phyloP scores from a whole-genome alignment of 2,888 invertebrate genomes.

The Torymus auratus region DNA sequence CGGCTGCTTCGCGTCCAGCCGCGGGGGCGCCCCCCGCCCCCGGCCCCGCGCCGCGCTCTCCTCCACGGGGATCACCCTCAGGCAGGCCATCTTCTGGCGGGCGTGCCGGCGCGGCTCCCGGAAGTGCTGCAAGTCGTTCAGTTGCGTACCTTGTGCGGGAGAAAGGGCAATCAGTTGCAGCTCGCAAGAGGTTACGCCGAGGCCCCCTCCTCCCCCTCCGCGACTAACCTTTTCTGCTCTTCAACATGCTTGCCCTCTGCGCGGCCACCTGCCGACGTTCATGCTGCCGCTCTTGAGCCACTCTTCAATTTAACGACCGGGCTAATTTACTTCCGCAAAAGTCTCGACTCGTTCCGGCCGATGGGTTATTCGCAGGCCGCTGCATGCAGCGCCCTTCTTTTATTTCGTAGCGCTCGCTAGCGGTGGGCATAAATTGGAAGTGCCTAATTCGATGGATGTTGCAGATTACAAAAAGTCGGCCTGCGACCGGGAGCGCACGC shows the following conservation, averaged over 20 bases:
- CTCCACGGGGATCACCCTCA: slow-evolving; percentile 61
- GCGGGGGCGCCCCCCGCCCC: neutral
- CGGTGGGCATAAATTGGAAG: no score
- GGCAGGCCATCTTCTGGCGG: slow-evolving; percentile 64
- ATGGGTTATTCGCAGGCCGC: no score
- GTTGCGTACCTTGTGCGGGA: slow-evolving; percentile 61
- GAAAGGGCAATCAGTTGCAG: no score
- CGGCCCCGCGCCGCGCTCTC: neutral
- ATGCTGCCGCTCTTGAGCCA: no score
- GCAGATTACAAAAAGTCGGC: slow-evolving; percentile 90
- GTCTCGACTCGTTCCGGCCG: no score
- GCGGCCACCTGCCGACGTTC: no score
- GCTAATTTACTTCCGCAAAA: no score
- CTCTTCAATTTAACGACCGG: no score
- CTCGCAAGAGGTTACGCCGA: no score
- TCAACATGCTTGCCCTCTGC: slow-evolving; percentile 57
- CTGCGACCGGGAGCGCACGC: slow-evolving; percentile 88
- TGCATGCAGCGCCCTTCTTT: no score
- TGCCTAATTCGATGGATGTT: slow-evolving; percentile 48
- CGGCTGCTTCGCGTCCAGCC: slow-evolving; percentile 22
- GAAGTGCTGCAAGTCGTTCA: slow-evolving; percentile 66
- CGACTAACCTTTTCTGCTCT: slow-evolving; percentile 66
- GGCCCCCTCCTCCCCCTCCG: no score
- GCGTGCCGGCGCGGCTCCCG: slow-evolving; percentile 61
- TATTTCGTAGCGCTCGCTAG: no score